A percentile compares a stretch with the other conserved stretches of the same genome.
Evolutionary conservation across 64 coral and sea anemone genomes (phyloP).

Genomic region (Montipora foliosa): DNA sequence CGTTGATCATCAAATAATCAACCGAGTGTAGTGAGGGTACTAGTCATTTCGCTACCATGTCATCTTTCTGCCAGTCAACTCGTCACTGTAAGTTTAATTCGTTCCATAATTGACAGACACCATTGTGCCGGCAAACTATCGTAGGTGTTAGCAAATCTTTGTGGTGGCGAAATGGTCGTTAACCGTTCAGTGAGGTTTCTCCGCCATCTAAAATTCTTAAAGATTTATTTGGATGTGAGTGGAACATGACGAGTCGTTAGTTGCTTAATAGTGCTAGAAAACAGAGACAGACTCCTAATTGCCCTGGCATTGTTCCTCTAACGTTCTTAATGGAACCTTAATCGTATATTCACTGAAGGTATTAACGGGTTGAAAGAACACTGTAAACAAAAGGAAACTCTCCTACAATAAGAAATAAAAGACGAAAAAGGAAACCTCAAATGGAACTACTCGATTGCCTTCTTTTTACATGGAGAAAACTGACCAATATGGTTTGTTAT

Average conservation of each 20-base stretch:
- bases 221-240: slow-evolving; percentile 3
- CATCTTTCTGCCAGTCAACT: no score
- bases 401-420: not conserved
- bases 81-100: no score
- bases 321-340: slow-evolving; percentile 61
- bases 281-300: slow-evolving; percentile 22
- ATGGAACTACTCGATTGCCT: not conserved
- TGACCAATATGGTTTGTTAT: slow-evolving; percentile 33
- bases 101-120: no score
- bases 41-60: no score
- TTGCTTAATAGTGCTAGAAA: slow-evolving; percentile 28
- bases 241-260: slow-evolving; percentile 40
- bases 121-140: no score
- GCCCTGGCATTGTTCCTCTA: slow-evolving; percentile 41
- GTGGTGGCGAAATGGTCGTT: no score
- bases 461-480: not conserved
- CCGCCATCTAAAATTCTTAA: not conserved
- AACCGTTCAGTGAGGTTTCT: not conserved
- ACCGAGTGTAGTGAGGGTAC: not conserved
- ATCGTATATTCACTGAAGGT: slow-evolving; percentile 50
- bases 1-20: not conserved
- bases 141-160: no score
- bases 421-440: not conserved
- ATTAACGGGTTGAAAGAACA: slow-evolving; percentile 43
- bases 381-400: not conserved